Evolutionary conservation across 2,797 vertebrate species (phyloP).

Genomic region (Pseudochirops corinnae): DNA sequence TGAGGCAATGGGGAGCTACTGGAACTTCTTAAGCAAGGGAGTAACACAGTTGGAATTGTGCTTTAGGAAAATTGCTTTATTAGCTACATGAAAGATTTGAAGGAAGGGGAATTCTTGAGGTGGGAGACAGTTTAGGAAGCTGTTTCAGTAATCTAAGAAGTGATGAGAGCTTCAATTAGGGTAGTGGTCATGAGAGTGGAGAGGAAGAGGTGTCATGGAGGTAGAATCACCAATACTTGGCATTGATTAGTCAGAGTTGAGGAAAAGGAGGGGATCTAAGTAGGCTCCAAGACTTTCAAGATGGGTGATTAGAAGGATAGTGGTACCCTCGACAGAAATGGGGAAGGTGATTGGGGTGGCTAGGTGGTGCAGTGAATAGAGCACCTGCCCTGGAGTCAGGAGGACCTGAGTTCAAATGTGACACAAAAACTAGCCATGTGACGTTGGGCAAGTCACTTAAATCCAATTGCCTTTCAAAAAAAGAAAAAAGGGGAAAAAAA

Average conservation of each 20-base stretch:
- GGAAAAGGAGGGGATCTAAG: not conserved
- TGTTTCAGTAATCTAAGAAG: slow-evolving; percentile 1
- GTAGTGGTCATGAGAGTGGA: not conserved
- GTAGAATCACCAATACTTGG: not conserved
- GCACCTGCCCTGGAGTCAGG: too few species aligned
- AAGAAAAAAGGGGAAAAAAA: not conserved
- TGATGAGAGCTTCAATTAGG: not conserved
- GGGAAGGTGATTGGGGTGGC: not conserved
- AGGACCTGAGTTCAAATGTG: too few species aligned
- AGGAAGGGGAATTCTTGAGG: not conserved
- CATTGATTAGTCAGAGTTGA: not conserved
- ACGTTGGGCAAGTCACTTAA: too few species aligned
- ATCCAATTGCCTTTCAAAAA: too few species aligned
- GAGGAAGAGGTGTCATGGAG: not conserved
- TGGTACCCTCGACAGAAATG: not conserved
- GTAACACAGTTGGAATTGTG: slow-evolving; percentile 33
- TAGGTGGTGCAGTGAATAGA: too few species aligned
- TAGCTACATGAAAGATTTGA: slow-evolving; percentile 5
- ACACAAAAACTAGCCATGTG: too few species aligned
- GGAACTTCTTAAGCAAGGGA: slow-evolving; percentile 30
- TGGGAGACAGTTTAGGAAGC: not conserved
- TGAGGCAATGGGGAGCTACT: slow-evolving; percentile 18
- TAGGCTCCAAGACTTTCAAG: not conserved
- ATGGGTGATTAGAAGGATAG: not conserved
- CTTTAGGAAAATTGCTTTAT: slow-evolving; percentile 34